Evolutionary conservation across 2,113 vertebrate genomes (phyloP).

Genomic region (Rhegmatorhina hoffmannsi): DNA sequence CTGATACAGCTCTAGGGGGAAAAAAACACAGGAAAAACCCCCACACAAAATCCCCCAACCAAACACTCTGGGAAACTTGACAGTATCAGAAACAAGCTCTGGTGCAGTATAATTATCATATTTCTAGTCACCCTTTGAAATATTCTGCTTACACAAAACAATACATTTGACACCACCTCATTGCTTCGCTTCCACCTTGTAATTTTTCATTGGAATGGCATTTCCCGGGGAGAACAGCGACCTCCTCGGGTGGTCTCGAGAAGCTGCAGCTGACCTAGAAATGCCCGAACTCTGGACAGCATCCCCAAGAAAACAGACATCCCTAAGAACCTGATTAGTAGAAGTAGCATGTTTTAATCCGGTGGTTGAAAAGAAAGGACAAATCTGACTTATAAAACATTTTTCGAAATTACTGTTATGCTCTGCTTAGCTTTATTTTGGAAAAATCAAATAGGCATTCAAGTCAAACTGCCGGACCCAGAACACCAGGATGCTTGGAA

Average conservation of each 20-base stretch:
- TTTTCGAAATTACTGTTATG: neutral
- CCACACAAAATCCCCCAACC: neutral
- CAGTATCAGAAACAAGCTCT: neutral
- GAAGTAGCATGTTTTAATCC: neutral
- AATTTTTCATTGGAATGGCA: neutral
- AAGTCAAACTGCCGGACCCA: neutral
- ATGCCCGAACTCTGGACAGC: rapidly evolving
- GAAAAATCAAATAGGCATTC: neutral
- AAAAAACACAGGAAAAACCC: neutral
- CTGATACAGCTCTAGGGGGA: neutral
- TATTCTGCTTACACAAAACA: neutral
- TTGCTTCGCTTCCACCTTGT: rapidly evolving
- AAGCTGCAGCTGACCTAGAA: neutral
- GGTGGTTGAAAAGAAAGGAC: neutral
- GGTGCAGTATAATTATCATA: neutral
- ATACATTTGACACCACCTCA: neutral
- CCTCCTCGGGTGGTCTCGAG: neutral
- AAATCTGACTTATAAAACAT: neutral
- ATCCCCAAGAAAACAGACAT: rapidly evolving
- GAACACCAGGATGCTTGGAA: neutral
- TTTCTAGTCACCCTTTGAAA: neutral
- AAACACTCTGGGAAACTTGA: neutral
- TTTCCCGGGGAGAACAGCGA: neutral
- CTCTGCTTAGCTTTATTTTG: neutral
- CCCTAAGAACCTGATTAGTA: neutral